Conservation (phyloP, 2,797 vertebrate genomes). For the Sebastiscus tertius region DNA sequence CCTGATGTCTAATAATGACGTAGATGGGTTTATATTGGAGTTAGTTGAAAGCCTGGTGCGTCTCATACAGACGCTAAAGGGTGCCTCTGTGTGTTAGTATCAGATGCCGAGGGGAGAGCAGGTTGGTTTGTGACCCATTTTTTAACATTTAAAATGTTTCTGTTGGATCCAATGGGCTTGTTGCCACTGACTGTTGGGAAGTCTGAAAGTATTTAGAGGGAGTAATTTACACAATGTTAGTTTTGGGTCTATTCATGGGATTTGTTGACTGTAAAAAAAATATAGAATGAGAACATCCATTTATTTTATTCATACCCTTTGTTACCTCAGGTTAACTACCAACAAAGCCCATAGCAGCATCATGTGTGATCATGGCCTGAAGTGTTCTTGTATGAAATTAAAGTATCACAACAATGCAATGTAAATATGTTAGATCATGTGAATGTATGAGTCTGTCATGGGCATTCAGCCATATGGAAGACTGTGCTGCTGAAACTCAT, state of each 20-base stretch:
- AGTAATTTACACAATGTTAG: not conserved
- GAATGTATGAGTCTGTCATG: not conserved
- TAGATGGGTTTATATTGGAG: not conserved
- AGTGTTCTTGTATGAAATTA: not conserved
- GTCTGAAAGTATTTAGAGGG: not conserved
- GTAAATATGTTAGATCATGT: not conserved
- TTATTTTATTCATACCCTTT: not conserved
- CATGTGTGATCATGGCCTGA: not conserved
- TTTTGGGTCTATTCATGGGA: not conserved
- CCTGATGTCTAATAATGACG: not conserved
- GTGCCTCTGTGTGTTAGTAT: no score
- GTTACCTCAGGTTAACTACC: not conserved
- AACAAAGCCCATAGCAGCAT: not conserved
- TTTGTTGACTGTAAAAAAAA: not conserved
- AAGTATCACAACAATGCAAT: constrained; percentile 38
- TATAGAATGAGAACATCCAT: not conserved
- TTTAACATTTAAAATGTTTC: not conserved
- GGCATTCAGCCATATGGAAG: constrained; percentile 1
- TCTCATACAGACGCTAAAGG: no score
- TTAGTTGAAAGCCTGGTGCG: not conserved
- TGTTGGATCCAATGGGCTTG: not conserved
- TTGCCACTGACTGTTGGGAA: not conserved
- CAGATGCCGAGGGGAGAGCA: not conserved
- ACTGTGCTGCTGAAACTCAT: constrained; percentile 26
- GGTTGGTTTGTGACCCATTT: not conserved